Conservation (phyloP, 1,140 invertebrate genomes). For the Dreissena polymorpha region DNA sequence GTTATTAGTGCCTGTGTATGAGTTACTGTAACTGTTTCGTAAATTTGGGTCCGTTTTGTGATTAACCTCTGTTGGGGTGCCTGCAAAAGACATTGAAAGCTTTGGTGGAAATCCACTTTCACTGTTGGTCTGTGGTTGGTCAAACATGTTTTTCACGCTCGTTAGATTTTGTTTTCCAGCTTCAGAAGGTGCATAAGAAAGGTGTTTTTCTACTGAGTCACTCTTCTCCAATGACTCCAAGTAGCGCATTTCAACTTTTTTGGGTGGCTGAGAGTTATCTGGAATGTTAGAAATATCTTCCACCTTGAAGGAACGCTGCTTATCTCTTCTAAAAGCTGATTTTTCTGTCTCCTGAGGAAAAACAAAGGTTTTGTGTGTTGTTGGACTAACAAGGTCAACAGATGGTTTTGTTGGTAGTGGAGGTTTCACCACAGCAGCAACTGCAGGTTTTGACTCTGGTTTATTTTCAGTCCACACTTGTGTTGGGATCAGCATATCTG, state of each 20-base stretch:
- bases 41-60: not conserved
- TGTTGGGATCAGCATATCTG: not conserved
- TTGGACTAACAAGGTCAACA: not conserved
- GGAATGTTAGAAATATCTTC: constrained; percentile 17
- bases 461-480: not conserved
- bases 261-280: not conserved
- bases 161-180: constrained; percentile 12
- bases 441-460: not conserved
- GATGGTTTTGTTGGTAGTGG: not conserved
- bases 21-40: not conserved
- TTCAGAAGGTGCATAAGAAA: constrained; percentile 30
- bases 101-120: not conserved
- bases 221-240: not conserved
- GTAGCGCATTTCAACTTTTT: constrained; percentile 20
- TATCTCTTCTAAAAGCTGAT: not conserved
- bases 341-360: not conserved
- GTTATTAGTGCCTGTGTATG: not conserved
- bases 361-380: not conserved
- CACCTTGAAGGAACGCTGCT: constrained; percentile 10
- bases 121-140: constrained; percentile 6
- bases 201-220: constrained; percentile 14
- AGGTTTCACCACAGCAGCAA: constrained; percentile 9
- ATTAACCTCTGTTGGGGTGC: not conserved
- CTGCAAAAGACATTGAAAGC: not conserved
- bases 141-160: constrained; percentile 16